phyloP scores from a whole-genome alignment of 2,113 vertebrate genomes.

The Aleadryas rufinucha region DNA sequence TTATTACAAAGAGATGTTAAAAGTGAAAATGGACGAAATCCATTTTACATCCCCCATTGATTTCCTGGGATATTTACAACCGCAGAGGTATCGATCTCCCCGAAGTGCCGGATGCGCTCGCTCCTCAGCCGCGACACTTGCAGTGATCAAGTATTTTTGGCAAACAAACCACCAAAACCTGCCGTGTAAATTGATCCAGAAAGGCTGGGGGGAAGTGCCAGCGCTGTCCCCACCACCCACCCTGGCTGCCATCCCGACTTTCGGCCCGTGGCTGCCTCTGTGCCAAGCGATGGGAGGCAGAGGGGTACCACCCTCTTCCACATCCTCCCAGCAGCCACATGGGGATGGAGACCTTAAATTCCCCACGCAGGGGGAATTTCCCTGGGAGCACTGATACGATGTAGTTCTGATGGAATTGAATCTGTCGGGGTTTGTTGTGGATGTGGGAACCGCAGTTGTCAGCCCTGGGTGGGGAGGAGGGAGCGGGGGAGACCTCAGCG shows the following conservation, averaged over 20 bases:
- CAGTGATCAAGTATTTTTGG: neutral
- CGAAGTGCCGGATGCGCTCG: neutral
- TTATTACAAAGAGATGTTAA: constrained; percentile 18
- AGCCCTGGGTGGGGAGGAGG: neutral
- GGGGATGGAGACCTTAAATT: neutral
- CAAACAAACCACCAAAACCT: neutral
- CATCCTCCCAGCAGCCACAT: too few relatives aligned
- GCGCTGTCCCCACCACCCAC: fast-evolving
- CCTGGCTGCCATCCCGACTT: neutral
- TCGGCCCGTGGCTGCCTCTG: fast-evolving
- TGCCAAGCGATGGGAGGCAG: fast-evolving
- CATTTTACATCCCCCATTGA: neutral
- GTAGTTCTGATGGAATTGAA: neutral
- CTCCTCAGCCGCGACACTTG: neutral
- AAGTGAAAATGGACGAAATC: neutral
- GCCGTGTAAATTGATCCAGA: fast-evolving
- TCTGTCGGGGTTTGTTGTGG: fast-evolving
- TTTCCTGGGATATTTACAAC: constrained; percentile 13
- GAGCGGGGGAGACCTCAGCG: neutral
- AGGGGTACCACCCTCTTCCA: fast-evolving
- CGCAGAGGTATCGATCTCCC: constrained; percentile 32
- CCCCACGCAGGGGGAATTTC: neutral
- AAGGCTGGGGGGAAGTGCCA: neutral
- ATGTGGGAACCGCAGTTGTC: neutral
- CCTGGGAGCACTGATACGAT: neutral